phyloP scores from a whole-genome alignment of 2,888 invertebrate genomes.

The Phyllotreta cruciferae region DNA sequence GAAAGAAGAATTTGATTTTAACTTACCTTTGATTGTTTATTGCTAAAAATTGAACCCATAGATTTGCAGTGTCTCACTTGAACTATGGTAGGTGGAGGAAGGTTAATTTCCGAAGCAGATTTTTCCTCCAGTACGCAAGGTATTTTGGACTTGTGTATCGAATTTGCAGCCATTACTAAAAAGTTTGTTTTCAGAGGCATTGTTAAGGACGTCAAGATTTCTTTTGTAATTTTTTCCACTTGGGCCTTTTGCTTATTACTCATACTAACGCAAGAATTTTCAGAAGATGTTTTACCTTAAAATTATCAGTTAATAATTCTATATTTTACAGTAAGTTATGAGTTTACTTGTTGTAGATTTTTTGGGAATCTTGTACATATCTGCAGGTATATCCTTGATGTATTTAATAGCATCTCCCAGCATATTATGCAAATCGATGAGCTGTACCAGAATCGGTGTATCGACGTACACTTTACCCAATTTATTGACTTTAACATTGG shows the following conservation, averaged over 20 bases:
- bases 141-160: slow-evolving; percentile 3
- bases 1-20: neutral
- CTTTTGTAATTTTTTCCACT: slow-evolving; percentile 22
- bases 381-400: slow-evolving; percentile 22
- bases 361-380: neutral
- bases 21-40: slow-evolving; percentile 15
- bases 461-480: slow-evolving; percentile 40
- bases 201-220: slow-evolving; percentile 28
- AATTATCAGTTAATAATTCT: neutral
- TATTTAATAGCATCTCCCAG: slow-evolving; percentile 39
- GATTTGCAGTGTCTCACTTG: slow-evolving; percentile 33
- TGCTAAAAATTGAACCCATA: slow-evolving; percentile 20
- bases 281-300: slow-evolving; percentile 2
- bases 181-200: slow-evolving; percentile 31
- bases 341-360: slow-evolving; percentile 4
- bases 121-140: slow-evolving; percentile 6
- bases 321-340: neutral
- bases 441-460: slow-evolving; percentile 39
- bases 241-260: slow-evolving; percentile 6
- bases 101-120: slow-evolving; percentile 27
- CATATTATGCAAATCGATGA: slow-evolving; percentile 42
- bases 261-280: slow-evolving; percentile 9
- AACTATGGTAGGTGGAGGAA: neutral
- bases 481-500: slow-evolving; percentile 36
- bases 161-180: slow-evolving; percentile 34